Evolutionary conservation across 2,888 invertebrate genomes (phyloP), one percentile per base, ranked within the genome.

Genomic region (Apantesis nais): DNA sequence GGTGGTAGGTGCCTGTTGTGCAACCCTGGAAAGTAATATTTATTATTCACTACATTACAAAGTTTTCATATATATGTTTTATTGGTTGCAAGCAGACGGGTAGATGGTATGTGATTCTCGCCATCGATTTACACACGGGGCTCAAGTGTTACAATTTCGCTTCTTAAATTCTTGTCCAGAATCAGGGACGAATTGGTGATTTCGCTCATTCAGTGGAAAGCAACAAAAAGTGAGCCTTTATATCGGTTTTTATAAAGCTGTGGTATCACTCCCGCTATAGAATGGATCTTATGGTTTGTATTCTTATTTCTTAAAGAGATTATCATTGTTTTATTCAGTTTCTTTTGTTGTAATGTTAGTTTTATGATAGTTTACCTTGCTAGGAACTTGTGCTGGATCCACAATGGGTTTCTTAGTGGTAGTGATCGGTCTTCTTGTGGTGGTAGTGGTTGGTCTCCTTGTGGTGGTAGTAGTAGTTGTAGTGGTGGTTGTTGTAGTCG

Each of bases 1-100:
- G 94, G 84, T 97, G 97, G 88, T 98, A 98, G 14, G 97, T 96
- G 0, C 98, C 98, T 52, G 96, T 96, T n/a, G 92, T 91, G 86
- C 98, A 98, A 7, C 86, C 87, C 95, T 95, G 61, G 9, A 58
- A 71, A 65, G 29, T 19, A 66, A 66, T 0, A 5, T 29, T 14
- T 58, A 7, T 48, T 9, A 48, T 9, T 48, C 8, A 48, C 1
- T 14, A 58, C 14, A n/a, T 55, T 14, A 25, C n/a, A 3, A 55
- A 55, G 25, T 55, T 55, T 11, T 9, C 11, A 52, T 52, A n/a
- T 1, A 52, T 52, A 7, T 52, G n/a, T 52, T 52, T 52, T 22
- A 19, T 0, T 12, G 11, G 41, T 14, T 11, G 8, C 39, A 8
- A 39, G 39, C 39, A 39, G 8, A 39, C 39, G 11, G 39, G 5